Percentiles rank a stretch among this genome's conserved stretches.
Evolutionary conservation across 2,113 vertebrate genomes (phyloP).

Genomic region (Percopsis transmontana): DNA sequence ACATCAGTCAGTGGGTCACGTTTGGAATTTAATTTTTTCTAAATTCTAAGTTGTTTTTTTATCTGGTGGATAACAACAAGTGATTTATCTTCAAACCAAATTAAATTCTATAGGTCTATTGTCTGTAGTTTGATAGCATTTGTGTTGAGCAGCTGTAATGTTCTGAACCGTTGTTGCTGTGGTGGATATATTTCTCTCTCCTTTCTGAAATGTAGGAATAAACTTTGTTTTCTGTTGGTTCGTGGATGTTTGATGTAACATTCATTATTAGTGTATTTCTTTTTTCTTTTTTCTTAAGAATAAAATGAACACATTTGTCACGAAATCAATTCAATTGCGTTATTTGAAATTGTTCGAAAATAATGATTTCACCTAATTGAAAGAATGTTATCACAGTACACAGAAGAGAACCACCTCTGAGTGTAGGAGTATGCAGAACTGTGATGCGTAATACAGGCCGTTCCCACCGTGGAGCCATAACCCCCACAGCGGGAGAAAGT

Average conservation of each 20-base stretch:
- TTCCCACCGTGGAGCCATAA: conserved; percentile 62
- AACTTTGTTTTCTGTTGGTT: conserved; percentile 44
- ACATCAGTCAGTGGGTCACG: background rate
- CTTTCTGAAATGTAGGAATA: conserved; percentile 48
- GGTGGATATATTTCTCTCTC: conserved; percentile 32
- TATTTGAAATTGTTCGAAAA: conserved; percentile 6
- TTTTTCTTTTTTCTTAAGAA: conserved; percentile 65
- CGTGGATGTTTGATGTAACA: conserved; percentile 56
- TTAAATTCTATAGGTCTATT: background rate
- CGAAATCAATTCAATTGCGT: conserved; percentile 44
- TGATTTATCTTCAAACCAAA: background rate
- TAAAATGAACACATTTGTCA: conserved; percentile 67
- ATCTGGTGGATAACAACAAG: too few relatives aligned
- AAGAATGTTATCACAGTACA: background rate
- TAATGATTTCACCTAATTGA: background rate
- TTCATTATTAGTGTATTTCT: conserved; percentile 59
- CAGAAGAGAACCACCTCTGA: background rate
- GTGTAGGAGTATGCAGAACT: background rate
- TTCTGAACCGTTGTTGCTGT: conserved; percentile 40
- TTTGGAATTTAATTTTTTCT: background rate
- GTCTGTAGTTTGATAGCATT: conserved; percentile 12
- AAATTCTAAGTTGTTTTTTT: background rate
- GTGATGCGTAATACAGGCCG: conserved; percentile 39
- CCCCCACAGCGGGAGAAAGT: conserved; percentile 70
- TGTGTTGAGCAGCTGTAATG: conserved; percentile 33